Base-by-base conservation (phyloP, 1,140 invertebrate genomes). In the Lysiphlebus fabarum region DNA sequence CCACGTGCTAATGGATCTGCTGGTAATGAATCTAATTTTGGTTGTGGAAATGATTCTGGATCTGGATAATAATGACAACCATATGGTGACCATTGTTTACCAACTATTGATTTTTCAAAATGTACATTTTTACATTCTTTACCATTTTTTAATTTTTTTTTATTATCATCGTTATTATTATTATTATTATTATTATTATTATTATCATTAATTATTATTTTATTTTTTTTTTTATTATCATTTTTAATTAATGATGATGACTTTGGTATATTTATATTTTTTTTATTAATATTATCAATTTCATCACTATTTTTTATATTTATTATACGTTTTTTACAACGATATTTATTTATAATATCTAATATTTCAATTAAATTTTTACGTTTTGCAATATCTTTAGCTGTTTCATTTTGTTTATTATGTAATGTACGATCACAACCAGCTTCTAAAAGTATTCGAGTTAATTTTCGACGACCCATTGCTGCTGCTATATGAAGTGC, bases 351-450 rank as follows among this genome's bases (percentile, higher is more conserved):
- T 7, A 93, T 82, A 50, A 93, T 89, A 62, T 84, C 82, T 37
- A 93, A 83, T 40, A 96, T 91, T 73, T 96, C 92, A 6, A 83
- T 78, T 34, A 92, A 83, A 61, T 89, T 89, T 75, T 98, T 98
- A 38, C 95, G 82, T 7, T 85, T 80, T 0, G 94, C 92, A 62
- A 98, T 96, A 68, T 96, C 93, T 65, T 87, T 82, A 0, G 95
- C 90, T 0, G 91, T 95, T 75, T 98, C 95, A 14, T 85, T 85
- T 83, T 98, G 95, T 77, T 95, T 94, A 75, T 98, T 98, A 54
- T 85, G 84, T 6, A 95, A 75, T 7, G 80, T 80, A 63, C 87
- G 84, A 66, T 93, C 87, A 66, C 92, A 92, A 50, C 88, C 89
- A 0, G 92, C 89, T 72, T 96, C 92, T 9, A 97, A 78, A 2